Evolutionary conservation across 2,797 vertebrate genomes (phyloP).

Genomic region (Manis crassicaudata): DNA sequence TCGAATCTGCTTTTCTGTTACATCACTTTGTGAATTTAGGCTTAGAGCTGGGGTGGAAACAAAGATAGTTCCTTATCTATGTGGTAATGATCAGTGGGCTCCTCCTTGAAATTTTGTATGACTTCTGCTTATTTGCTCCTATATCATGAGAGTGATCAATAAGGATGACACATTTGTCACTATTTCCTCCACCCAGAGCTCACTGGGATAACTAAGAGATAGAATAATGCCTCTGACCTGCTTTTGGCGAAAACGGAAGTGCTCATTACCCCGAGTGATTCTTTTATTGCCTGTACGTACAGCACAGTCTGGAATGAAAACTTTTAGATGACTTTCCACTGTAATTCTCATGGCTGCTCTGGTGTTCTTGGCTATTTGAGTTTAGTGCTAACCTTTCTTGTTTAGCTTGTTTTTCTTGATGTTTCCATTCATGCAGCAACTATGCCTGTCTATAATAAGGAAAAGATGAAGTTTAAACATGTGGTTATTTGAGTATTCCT

Average conservation of each 20-base stretch:
- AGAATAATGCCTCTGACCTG: neutral
- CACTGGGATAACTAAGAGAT: neutral
- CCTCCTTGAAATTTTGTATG: neutral
- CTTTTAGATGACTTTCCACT: neutral
- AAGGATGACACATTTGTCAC: neutral
- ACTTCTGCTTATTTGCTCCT: neutral
- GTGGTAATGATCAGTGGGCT: neutral
- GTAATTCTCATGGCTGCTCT: neutral
- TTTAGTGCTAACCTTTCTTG: neutral
- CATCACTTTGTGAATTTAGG: neutral
- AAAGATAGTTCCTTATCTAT: neutral
- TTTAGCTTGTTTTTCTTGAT: neutral
- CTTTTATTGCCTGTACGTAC: neutral
- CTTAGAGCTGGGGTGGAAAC: neutral
- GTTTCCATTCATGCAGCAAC: neutral
- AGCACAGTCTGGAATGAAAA: neutral
- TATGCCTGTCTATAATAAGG: neutral
- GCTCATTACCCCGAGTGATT: neutral
- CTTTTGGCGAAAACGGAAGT: neutral
- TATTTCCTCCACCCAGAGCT: neutral
- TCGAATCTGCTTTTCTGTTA: neutral
- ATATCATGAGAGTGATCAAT: neutral
- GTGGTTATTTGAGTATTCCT: neutral
- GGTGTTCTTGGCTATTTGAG: neutral
- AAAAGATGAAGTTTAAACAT: neutral